These are phyloP conservation scores for Leptinotarsa rubiginosa DNA, from an alignment of 2,888 invertebrate genomes.

Conservation along the genomic window DNA sequence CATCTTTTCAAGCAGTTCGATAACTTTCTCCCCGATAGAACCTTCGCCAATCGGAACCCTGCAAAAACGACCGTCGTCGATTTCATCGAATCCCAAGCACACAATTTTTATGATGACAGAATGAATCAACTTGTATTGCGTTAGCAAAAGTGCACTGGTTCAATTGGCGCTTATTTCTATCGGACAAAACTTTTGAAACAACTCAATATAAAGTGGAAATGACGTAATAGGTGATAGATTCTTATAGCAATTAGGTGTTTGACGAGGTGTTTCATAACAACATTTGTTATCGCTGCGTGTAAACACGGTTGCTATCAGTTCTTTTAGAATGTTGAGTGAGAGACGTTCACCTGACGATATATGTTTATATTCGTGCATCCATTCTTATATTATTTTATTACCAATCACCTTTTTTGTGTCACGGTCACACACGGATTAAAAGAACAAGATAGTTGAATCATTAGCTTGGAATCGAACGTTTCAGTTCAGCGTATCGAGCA, in stretches of 20 bases:
- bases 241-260: neutral
- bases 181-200: too few relatives aligned
- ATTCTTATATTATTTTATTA: slow-evolving; percentile 15
- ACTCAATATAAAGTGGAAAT: neutral
- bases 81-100: too few relatives aligned
- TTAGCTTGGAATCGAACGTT: neutral
- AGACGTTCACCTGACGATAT: neutral
- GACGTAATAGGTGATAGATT: slow-evolving; percentile 4
- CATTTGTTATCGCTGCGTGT: neutral
- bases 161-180: too few relatives aligned
- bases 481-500: neutral
- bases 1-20: too few relatives aligned
- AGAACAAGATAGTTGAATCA: neutral
- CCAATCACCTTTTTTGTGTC: slow-evolving; percentile 14
- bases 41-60: too few relatives aligned
- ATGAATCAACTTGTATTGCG: too few relatives aligned
- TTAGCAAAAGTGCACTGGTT: too few relatives aligned
- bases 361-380: slow-evolving; percentile 4
- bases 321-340: neutral
- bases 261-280: slow-evolving; percentile 6
- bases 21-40: too few relatives aligned
- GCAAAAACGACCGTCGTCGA: too few relatives aligned
- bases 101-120: too few relatives aligned
- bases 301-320: slow-evolving; percentile 1
- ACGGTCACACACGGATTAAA: slow-evolving; percentile 3